A percentile compares a stretch with the other conserved stretches of the same genome.
Evolutionary conservation across 2,113 vertebrate species (phyloP).

Genomic region (Ameiurus melas): DNA sequence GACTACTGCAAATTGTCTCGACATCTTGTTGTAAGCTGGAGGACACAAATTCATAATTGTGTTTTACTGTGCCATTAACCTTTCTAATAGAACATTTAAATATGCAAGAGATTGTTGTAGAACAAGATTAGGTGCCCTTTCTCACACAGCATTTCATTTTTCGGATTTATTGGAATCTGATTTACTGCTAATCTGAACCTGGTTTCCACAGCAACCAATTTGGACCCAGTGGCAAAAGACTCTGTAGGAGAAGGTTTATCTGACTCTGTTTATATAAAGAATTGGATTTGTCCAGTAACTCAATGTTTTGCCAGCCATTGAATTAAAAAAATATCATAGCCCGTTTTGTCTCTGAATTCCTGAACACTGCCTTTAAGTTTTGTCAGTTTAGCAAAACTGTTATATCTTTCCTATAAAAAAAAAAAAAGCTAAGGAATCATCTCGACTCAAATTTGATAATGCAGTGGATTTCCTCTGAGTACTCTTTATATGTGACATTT

Average conservation of each 20-base stretch:
- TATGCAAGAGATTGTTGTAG: not conserved
- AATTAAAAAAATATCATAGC: not conserved
- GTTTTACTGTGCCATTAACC: not conserved
- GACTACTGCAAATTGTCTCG: not conserved
- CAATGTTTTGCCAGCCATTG: not conserved
- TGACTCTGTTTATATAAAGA: constrained; percentile 18
- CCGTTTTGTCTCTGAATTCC: not conserved
- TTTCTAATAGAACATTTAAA: not conserved
- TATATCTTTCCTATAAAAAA: not conserved
- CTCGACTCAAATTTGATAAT: constrained; percentile 16
- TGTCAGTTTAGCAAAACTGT: not conserved
- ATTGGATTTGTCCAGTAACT: not conserved
- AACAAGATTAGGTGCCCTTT: constrained; percentile 8
- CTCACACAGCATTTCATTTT: constrained; percentile 13
- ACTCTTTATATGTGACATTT: constrained; percentile 21
- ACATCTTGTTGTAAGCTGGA: not conserved
- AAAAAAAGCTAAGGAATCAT: not conserved
- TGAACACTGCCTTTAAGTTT: not conserved
- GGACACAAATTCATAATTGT: not conserved
- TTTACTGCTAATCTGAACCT: constrained; percentile 53
- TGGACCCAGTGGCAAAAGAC: constrained; percentile 33
- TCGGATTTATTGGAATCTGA: constrained; percentile 40
- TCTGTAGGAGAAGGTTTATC: constrained; percentile 11
- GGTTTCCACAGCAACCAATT: constrained; percentile 69
- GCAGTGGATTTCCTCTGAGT: not conserved